Conservation (phyloP, 2,888 invertebrate genomes). For the Cryptocephalus moraei region DNA sequence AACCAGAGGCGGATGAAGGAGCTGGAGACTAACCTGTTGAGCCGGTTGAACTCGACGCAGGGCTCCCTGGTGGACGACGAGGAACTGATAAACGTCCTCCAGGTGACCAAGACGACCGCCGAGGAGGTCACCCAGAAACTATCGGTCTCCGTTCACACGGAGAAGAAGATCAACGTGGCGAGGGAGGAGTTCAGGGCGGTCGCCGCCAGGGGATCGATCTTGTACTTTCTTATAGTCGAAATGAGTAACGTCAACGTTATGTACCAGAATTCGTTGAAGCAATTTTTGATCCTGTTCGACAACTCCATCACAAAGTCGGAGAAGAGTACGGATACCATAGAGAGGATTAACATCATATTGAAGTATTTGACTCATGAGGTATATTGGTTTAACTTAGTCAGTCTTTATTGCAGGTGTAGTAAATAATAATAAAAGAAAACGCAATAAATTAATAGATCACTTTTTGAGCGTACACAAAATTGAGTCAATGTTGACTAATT, state of each 20-base stretch:
- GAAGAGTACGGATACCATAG: conserved; percentile 73
- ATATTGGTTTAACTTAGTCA: not conserved
- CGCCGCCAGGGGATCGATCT: conserved; percentile 85
- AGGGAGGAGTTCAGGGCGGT: conserved; percentile 93
- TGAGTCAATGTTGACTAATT: too few relatives aligned
- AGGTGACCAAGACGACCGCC: conserved; percentile 72
- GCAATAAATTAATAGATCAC: too few relatives aligned
- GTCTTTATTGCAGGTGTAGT: too few relatives aligned
- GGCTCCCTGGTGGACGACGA: conserved; percentile 95
- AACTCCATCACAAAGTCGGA: conserved; percentile 85
- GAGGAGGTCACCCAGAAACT: conserved; percentile 93
- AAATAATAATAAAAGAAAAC: too few relatives aligned
- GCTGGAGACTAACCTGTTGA: conserved; percentile 82
- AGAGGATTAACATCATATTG: conserved; percentile 81
- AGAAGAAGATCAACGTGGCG: conserved; percentile 86
- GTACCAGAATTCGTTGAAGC: conserved; percentile 94
- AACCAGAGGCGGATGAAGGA: conserved; percentile 96
- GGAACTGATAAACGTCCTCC: conserved; percentile 80
- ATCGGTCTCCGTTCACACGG: conserved; percentile 84
- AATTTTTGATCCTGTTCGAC: conserved; percentile 89
- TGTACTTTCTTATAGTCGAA: conserved; percentile 93
- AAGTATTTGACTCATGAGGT: conserved; percentile 77
- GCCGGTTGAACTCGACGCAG: conserved; percentile 84
- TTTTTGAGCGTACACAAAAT: too few relatives aligned
- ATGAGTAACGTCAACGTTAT: conserved; percentile 94